Evolutionary conservation across 2,888 invertebrate species (phyloP).

Genomic region (Trisateles emortualis): DNA sequence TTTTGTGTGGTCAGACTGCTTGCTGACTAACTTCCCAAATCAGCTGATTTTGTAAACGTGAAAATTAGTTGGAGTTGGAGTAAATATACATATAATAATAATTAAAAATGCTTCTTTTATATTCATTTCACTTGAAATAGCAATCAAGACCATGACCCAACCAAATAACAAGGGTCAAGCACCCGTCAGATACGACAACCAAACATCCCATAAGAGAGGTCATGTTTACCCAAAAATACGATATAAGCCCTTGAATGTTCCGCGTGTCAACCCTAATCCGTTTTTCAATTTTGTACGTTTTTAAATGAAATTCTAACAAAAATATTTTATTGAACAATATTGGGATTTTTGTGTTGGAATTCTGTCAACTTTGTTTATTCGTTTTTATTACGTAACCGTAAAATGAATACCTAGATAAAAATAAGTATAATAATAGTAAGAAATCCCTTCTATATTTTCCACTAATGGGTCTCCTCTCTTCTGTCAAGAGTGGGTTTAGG

Average conservation of each 20-base stretch:
- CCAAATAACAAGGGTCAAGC: constrained; percentile 16
- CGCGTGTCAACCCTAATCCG: constrained; percentile 23
- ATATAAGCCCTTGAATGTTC: constrained; percentile 1
- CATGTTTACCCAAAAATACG: constrained; percentile 3
- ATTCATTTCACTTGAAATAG: background rate
- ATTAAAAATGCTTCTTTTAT: background rate
- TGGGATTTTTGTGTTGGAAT: constrained; percentile 6
- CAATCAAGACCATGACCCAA: constrained; percentile 5
- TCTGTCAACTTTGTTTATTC: constrained; percentile 2
- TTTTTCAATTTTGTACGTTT: constrained; percentile 25
- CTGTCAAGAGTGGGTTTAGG: no score
- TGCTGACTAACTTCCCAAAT: no score
- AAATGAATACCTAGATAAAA: no score
- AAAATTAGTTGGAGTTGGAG: no score
- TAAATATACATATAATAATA: no score
- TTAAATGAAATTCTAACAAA: constrained; percentile 29
- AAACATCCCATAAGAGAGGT: background rate
- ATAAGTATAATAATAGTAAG: no score
- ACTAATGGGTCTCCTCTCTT: no score
- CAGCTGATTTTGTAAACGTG: no score
- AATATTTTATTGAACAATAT: constrained; percentile 18
- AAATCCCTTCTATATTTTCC: no score
- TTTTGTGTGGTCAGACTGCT: no score
- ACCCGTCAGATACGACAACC: constrained; percentile 7
- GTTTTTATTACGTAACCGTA: no score